Base-by-base conservation (phyloP, 2,797 vertebrate genomes). In the Sarcoramphus papa region DNA sequence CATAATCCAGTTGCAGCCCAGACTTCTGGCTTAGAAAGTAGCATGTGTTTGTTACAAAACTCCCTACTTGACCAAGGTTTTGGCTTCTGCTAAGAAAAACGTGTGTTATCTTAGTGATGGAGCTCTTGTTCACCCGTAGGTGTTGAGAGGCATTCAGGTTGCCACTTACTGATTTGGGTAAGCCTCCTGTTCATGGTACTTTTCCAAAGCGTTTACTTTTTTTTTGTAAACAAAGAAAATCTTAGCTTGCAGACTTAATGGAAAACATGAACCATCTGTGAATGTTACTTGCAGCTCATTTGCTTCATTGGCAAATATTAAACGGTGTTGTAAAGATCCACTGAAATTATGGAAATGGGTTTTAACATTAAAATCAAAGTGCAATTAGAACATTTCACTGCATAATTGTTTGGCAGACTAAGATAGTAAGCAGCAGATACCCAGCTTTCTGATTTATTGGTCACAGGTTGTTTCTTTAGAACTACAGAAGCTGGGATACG, bases 261-360 rank as follows among this genome's bases (percentile, higher is more conserved):
- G 97, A 93, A 96, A 97, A 85, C 80, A 89, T 73, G 91, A 96
- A 91, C 97, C 97, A 98, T 98, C 98, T 98, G 98, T 95, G 97
- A 96, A 84, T 88, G 92, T 94, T 97, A 96, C 97, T 98, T 98
- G 97, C 96, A 97, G 96, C 95, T 98, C 97, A 97, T 98, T 98
- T 98, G 92, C 97, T 97, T 97, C 96, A 82, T 93, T 97, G 97
- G 98, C 97, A 97, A 97, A 97, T 96, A 97, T 98, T 97, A 98
- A 97, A 97, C 11, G 40, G 96, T 92, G 92, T 94, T 65, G 65
- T 97, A 97, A 98, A 98, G 97, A 97, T 96, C 92, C 96, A 96
- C 96, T 97, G 97, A 97, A 98, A 98, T 98, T 98, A 98, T 98
- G 97, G 97, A 98, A 98, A 98, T 98, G 97, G 96, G 93, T 95